A percentile compares a stretch with the other conserved stretches of the same genome.
Evolutionary conservation across 2,797 vertebrate species (phyloP).

Genomic region (Gastrophryne carolinensis): DNA sequence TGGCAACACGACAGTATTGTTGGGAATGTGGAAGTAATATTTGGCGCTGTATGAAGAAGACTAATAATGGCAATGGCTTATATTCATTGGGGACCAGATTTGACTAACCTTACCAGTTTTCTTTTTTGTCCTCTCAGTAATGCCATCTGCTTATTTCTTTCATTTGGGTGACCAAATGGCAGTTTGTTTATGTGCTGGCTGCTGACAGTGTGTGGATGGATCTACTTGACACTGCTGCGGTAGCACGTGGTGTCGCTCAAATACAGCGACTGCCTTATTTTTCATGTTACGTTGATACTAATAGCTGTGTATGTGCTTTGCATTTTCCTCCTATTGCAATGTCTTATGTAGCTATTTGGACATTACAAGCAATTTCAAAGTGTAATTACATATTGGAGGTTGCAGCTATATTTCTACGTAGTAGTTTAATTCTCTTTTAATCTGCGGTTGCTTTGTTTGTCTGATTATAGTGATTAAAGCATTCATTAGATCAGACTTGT

Average conservation of each 20-base stretch:
- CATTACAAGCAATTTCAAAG: constrained; percentile 57
- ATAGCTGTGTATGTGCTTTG: too few species aligned
- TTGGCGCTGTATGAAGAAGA: background rate
- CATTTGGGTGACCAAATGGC: constrained; percentile 3
- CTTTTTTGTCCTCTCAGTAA: background rate
- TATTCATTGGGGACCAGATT: background rate
- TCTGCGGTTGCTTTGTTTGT: constrained; percentile 66
- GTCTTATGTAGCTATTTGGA: constrained; percentile 37
- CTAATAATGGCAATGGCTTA: background rate
- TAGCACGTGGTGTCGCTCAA: too few species aligned
- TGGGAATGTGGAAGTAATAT: constrained; percentile 5
- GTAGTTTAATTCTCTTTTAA: constrained; percentile 59
- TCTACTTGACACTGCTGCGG: background rate
- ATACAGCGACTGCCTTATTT: too few species aligned
- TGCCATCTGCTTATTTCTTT: background rate
- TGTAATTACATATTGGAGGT: constrained; percentile 59
- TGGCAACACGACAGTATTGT: constrained; percentile 13
- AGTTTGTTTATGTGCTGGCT: background rate
- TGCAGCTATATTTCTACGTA: constrained; percentile 54
- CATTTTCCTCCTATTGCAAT: background rate
- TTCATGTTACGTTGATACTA: too few species aligned
- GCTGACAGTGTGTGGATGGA: background rate
- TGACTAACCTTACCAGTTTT: background rate
- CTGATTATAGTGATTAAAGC: constrained; percentile 65
- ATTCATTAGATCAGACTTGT: constrained; percentile 62